Conservation (phyloP, 2,888 invertebrate species). For the Heliconius ethilla region DNA sequence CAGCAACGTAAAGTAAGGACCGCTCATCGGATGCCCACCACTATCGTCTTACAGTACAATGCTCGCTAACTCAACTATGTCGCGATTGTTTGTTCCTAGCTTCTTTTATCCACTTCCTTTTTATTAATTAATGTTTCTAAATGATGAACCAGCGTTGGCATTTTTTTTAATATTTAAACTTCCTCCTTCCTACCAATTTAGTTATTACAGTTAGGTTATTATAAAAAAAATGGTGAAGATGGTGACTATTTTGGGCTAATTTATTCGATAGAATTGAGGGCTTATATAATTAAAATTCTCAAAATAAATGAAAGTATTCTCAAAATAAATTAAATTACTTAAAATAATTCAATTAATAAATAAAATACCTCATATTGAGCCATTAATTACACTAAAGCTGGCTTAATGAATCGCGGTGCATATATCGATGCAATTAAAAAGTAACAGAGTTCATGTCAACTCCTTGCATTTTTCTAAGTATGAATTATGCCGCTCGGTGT, state of each 20-base stretch:
- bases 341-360: not conserved
- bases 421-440: slow-evolving; percentile 41
- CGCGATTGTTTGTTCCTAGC: slow-evolving; percentile 46
- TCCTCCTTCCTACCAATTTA: not conserved
- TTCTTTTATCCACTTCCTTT: slow-evolving; percentile 45
- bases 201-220: not conserved
- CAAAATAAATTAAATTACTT: not conserved
- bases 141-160: slow-evolving; percentile 41
- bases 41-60: slow-evolving; percentile 45
- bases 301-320: not conserved
- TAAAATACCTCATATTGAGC: not conserved
- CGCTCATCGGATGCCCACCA: slow-evolving; percentile 31
- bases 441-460: slow-evolving; percentile 57
- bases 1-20: slow-evolving; percentile 15
- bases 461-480: slow-evolving; percentile 81
- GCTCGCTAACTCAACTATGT: slow-evolving; percentile 45
- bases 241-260: too few relatives aligned
- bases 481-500: slow-evolving; percentile 82
- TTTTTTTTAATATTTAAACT: slow-evolving; percentile 11
- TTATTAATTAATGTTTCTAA: slow-evolving; percentile 48
- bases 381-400: not conserved
- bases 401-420: slow-evolving; percentile 21
- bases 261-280: not conserved
- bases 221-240: not conserved
- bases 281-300: not conserved